phyloP scores from a whole-genome alignment of 2,888 invertebrate genomes.

The Beris chalybata region DNA sequence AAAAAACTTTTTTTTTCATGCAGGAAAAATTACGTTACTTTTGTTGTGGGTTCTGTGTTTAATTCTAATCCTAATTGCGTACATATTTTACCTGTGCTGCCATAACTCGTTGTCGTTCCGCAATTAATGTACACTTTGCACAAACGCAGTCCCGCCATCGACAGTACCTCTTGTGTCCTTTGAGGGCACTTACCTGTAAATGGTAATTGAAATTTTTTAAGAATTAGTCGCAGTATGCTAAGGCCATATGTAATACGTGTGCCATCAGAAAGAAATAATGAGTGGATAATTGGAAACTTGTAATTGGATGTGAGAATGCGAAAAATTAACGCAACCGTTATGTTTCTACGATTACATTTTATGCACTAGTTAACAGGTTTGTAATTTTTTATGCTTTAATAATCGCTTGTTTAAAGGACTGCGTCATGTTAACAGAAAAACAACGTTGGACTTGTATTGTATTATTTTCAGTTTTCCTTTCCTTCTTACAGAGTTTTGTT shows the following conservation, averaged over 20 bases:
- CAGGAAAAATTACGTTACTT: too few species aligned
- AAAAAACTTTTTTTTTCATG: too few species aligned
- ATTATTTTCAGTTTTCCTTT: too few species aligned
- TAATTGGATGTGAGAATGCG: slow-evolving; percentile 14
- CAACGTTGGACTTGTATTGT: too few species aligned
- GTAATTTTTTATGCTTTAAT: too few species aligned
- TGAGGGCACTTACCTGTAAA: slow-evolving; percentile 59
- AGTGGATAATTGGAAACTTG: slow-evolving; percentile 28
- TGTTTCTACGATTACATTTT: slow-evolving; percentile 1
- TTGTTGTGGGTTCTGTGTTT: too few species aligned
- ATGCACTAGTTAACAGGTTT: slow-evolving; percentile 20
- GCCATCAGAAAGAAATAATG: slow-evolving; percentile 26
- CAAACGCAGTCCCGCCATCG: slow-evolving; percentile 97
- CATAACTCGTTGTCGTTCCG: slow-evolving; percentile 97
- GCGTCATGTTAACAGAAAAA: too few species aligned
- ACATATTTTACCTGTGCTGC: slow-evolving; percentile 79
- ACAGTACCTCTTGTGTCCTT: slow-evolving; percentile 95
- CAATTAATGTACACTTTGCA: slow-evolving; percentile 97
- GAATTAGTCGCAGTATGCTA: background rate
- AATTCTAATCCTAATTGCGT: background rate
- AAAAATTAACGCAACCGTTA: slow-evolving; percentile 17
- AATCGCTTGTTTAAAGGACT: too few species aligned
- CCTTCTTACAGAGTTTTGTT: too few species aligned
- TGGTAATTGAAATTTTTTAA: slow-evolving; percentile 23
- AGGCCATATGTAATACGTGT: background rate